Percentiles rank a stretch among this genome's conserved stretches.
Conservation (phyloP, 2,113 vertebrate species). For the Hipposideros armiger region DNA sequence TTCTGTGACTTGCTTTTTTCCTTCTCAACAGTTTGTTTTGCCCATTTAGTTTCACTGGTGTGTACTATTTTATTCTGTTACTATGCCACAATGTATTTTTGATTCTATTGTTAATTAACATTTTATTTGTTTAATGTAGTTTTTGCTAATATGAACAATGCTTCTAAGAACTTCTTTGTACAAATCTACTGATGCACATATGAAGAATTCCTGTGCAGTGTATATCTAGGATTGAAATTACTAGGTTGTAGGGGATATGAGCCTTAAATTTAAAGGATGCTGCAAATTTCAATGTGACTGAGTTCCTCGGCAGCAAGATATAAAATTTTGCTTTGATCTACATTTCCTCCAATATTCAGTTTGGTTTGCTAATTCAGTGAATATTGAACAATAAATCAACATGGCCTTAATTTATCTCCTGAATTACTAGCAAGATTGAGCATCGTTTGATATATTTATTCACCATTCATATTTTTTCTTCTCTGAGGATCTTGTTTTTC, state of each 20-base stretch:
- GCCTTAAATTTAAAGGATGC: background rate
- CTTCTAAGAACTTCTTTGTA: background rate
- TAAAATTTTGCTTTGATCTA: background rate
- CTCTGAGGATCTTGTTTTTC: conserved; percentile 57
- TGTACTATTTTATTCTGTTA: background rate
- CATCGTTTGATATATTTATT: conserved; percentile 10
- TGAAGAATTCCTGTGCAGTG: background rate
- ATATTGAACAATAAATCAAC: background rate
- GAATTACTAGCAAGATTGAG: background rate
- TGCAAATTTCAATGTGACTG: background rate
- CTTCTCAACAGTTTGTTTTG: background rate
- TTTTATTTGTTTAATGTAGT: background rate
- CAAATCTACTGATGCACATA: background rate
- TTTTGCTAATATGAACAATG: background rate
- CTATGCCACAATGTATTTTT: background rate
- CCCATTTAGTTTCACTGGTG: background rate
- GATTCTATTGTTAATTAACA: background rate
- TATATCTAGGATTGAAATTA: background rate
- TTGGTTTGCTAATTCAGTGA: background rate
- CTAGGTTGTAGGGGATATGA: background rate
- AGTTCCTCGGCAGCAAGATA: background rate
- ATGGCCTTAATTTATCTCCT: conserved; percentile 21
- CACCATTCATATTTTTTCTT: conserved; percentile 10
- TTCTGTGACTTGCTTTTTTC: background rate
- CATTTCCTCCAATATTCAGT: background rate